Evolutionary conservation across 2,888 invertebrate species (phyloP).

Genomic region (Lasioglossum morio): DNA sequence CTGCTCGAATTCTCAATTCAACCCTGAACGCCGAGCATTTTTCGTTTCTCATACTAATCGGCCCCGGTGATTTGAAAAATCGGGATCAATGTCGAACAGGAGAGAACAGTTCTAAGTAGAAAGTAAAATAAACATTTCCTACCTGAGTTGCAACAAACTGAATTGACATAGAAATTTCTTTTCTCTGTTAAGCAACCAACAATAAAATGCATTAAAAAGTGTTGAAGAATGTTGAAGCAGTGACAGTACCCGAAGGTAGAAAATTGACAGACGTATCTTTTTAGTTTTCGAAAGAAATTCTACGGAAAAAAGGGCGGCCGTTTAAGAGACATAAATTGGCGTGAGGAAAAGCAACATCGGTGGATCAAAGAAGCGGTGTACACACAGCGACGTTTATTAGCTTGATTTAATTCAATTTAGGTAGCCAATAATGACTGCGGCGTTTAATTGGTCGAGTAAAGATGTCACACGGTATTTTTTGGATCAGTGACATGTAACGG

Average conservation of each 20-base stretch:
- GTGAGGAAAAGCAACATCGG: conserved; percentile 73
- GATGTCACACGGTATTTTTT: conserved; percentile 77
- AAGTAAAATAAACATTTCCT: too few species aligned
- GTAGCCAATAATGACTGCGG: conserved; percentile 76
- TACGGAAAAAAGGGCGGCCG: conserved; percentile 32
- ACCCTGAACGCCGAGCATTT: background rate
- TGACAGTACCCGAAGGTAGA: too few species aligned
- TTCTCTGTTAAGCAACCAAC: too few species aligned
- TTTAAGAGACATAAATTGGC: conserved; percentile 72
- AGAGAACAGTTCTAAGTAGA: background rate
- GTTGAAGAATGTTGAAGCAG: too few species aligned
- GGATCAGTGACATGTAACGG: conserved; percentile 37
- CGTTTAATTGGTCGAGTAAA: conserved; percentile 76
- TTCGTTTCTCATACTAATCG: conserved; percentile 9
- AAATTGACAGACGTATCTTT: background rate
- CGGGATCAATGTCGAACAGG: background rate
- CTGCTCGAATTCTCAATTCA: conserved; percentile 34
- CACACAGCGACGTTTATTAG: conserved; percentile 73
- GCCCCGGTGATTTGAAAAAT: background rate
- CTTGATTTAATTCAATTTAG: conserved; percentile 82
- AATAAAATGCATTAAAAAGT: background rate
- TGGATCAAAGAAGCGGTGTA: conserved; percentile 70
- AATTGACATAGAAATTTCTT: too few species aligned
- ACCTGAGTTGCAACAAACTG: too few species aligned
- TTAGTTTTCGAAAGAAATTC: conserved; percentile 16